A percentile compares a stretch with the other conserved stretches of the same genome.
These are phyloP conservation scores for Periophthalmus magnuspinnatus DNA, from an alignment of 2,797 vertebrate species.

Conservation along the genomic window DNA sequence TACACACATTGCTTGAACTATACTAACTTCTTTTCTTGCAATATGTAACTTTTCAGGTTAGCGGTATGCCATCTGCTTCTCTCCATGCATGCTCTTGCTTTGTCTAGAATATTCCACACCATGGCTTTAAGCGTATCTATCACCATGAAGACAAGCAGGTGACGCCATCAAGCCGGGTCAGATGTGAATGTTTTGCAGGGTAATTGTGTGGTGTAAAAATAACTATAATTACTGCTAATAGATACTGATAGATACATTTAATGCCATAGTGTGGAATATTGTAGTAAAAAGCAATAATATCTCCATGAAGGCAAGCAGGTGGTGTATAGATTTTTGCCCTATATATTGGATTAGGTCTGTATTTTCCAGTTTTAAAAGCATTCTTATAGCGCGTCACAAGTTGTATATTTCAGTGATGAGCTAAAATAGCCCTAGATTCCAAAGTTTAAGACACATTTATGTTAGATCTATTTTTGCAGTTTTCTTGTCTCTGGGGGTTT, in stretches of 20 bases:
- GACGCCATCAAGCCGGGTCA: too few species aligned
- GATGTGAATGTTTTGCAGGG: too few species aligned
- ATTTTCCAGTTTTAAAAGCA: neutral
- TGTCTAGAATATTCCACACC: neutral
- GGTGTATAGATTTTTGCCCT: neutral
- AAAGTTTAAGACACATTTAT: constrained; percentile 48
- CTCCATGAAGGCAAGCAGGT: too few species aligned
- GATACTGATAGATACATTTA: too few species aligned
- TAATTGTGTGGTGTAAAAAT: too few species aligned
- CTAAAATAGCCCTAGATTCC: constrained; percentile 32
- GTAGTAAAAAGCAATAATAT: too few species aligned
- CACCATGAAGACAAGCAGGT: neutral
- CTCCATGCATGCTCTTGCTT: neutral
- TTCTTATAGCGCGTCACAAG: constrained; percentile 7
- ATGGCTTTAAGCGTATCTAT: neutral
- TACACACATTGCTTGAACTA: too few species aligned
- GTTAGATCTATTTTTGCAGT: constrained; percentile 53
- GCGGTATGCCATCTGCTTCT: too few species aligned
- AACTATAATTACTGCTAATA: too few species aligned
- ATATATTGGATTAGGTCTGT: neutral
- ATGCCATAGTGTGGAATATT: too few species aligned
- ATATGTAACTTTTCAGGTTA: too few species aligned
- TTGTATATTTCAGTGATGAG: constrained; percentile 35
- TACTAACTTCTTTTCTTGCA: too few species aligned
- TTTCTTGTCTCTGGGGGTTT: constrained; percentile 32